Base-by-base conservation (phyloP, 2,888 invertebrate genomes). In the Drosophila gaucha region DNA sequence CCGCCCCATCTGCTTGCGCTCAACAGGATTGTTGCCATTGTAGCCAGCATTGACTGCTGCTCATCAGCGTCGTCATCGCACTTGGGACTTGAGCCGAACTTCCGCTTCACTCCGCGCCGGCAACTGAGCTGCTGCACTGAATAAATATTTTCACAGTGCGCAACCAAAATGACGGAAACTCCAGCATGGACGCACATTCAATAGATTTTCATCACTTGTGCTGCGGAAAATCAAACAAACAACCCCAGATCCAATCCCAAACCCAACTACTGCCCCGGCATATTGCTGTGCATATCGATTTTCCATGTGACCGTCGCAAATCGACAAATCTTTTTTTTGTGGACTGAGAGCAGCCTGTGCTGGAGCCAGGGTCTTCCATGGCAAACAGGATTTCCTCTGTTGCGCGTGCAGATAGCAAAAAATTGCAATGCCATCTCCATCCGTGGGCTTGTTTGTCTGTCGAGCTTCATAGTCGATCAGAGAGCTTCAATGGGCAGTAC, bases 131-230 rank as follows among this genome's bases (percentile, higher is more conserved):
- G 55, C 62, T 52, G 66, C 78, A 71, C 62, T 76, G 68, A 65
- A 67, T 77, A 87, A 82, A 87, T 77, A 79, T 79, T 82, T 82
- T 70, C 74, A 72, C 70, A 80, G 68, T 55, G 59, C 47, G 73
- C 55, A 47, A 41, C 46, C 64, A 43, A 71, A 73, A 60, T 64
- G 62, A 66, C 36, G 68, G 60, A 71, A 68, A 58, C 63, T 64
- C 31, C 43, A 57, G 66, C 57, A 67, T 62, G 60, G 63, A 57
- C 58, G 47, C 67, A 70, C 67, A 68, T 74, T 73, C 84, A 79
- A 86, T 86, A 88, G 89, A 89, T 89, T 89, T 89, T 86, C 89
- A 88, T 88, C 89, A 88, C 85, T 79, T 80, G 78, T 72, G 66
- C 74, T 77, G 79, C 74, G 78, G 77, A 82, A 88, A 89, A 89